Conservation (phyloP, 92 coral and sea anemone species). For the Bergia puertoricense region DNA sequence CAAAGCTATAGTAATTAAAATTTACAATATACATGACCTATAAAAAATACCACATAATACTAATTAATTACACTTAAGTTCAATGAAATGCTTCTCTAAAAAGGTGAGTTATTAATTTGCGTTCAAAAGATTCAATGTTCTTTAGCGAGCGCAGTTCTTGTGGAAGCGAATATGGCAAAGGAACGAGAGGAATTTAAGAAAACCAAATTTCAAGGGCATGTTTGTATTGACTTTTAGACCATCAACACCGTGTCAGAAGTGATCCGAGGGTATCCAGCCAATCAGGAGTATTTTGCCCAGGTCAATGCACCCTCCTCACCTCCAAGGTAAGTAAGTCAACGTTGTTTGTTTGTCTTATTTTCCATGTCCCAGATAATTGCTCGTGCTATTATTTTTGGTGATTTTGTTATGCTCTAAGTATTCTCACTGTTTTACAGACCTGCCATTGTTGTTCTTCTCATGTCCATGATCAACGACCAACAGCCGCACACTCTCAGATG, state of each 20-base stretch:
- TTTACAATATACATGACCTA: too few relatives aligned
- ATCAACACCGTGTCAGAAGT: slow-evolving; percentile 98
- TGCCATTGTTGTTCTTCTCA: slow-evolving; percentile 94
- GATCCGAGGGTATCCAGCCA: slow-evolving; percentile 92
- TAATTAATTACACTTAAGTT: too few relatives aligned
- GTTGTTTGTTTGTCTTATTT: too few relatives aligned
- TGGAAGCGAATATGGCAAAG: too few relatives aligned
- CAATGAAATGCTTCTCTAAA: too few relatives aligned
- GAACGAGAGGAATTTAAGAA: not conserved
- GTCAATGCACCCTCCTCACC: slow-evolving; percentile 97
- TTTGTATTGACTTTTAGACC: slow-evolving; percentile 59
- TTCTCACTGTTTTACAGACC: slow-evolving; percentile 66
- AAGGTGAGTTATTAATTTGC: too few relatives aligned
- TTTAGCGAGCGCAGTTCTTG: too few relatives aligned
- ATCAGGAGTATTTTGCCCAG: slow-evolving; percentile 93
- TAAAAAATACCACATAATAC: too few relatives aligned
- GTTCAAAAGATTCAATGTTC: too few relatives aligned
- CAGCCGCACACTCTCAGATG: slow-evolving; percentile 91
- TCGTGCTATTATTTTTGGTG: not conserved
- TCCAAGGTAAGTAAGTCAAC: slow-evolving; percentile 69
- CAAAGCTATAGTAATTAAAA: too few relatives aligned
- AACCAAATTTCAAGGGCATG: not conserved
- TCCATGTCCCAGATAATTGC: too few relatives aligned
- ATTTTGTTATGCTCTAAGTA: not conserved
- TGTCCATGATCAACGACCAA: slow-evolving; percentile 98